These are phyloP conservation scores for Botrylloides violaceus DNA, from an alignment of 23 tunicate genomes.

Conservation along the genomic window DNA sequence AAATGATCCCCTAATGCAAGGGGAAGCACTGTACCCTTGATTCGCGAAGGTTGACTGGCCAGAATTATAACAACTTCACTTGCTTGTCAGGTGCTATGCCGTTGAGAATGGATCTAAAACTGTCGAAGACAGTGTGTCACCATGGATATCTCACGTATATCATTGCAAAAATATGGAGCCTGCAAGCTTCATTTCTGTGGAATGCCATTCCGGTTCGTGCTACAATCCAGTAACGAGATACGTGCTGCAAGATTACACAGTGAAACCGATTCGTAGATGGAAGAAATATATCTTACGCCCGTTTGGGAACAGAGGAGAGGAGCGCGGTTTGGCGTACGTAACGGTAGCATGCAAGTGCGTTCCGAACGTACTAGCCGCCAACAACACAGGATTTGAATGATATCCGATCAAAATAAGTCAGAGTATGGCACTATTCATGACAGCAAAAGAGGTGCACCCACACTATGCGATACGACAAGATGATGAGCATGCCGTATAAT, in stretches of 20 bases:
- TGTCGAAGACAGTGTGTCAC: conserved; percentile 24
- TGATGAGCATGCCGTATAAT: too few species aligned
- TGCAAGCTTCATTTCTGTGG: conserved; percentile 1
- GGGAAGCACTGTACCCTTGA: too few species aligned
- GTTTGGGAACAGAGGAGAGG: not conserved
- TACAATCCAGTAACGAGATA: conserved; percentile 14
- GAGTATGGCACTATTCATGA: too few species aligned
- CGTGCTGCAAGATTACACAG: conserved; percentile 8
- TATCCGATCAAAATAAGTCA: too few species aligned
- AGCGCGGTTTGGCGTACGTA: not conserved
- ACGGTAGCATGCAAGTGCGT: conserved; percentile 26
- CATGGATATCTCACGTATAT: conserved; percentile 10
- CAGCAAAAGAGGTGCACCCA: too few species aligned
- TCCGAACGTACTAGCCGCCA: not conserved
- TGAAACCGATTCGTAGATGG: conserved; percentile 8
- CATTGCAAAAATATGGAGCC: conserved; percentile 15
- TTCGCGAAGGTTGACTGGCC: too few species aligned
- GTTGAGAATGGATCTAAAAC: not conserved
- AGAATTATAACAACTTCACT: too few species aligned
- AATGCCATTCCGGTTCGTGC: conserved; percentile 19
- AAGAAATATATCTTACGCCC: not conserved
- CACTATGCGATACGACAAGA: too few species aligned
- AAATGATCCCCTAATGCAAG: too few species aligned
- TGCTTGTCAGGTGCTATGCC: not conserved
- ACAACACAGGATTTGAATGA: conserved; percentile 11